Evolutionary conservation across 2,797 vertebrate genomes (phyloP), one percentile per base, ranked within the genome.

Genomic region (Australoheros facetus): DNA sequence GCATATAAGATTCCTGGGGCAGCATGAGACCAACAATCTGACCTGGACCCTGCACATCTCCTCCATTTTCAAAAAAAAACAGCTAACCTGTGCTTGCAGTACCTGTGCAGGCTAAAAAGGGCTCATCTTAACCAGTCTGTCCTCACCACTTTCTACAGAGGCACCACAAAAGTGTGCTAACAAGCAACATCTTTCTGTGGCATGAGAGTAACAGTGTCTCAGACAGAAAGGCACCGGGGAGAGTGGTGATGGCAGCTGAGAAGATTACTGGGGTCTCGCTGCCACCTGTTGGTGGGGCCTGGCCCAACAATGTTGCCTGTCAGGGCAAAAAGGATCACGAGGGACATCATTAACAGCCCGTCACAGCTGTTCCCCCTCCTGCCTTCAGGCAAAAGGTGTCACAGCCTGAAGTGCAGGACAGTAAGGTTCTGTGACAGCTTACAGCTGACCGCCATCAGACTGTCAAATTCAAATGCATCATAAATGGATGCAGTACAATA

Each of bases 401-500:
- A 16, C 13, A 16, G 58, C 34, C 58, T 60, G 58, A 34, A 1
- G 11, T 59, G 57, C 32, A 60, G 32, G 7, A 60, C 58, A 0
- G 3, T 13, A 60, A 0, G 11, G 11, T 6, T 37, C 19, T n/a
- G 57, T 37, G 58, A 60, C n/a, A 62, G 59, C 12, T 39, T 8
- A 23, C 2, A 42, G 34, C 34, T 0, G 7, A 23, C n/a, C 32
- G 21, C 32, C 0, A 45, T 13, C 12, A 45, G 2, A 48, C 14
- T 6, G 45, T 48, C 14, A 17, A 13, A 48, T 48, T 16, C 42
- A 45, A 48, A 48, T 17, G 14, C 2, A 16, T 2, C 42, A 16
- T 48, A 48, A 48, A 16, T 48, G 42, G 42, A 48, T 17, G 7
- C 5, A 48, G 5, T 17, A 48, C 14, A 48, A 48, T 48, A 37